These are phyloP conservation scores for Sus scrofa DNA, from an alignment of 2,113 vertebrate species.

Conservation along the genomic window DNA sequence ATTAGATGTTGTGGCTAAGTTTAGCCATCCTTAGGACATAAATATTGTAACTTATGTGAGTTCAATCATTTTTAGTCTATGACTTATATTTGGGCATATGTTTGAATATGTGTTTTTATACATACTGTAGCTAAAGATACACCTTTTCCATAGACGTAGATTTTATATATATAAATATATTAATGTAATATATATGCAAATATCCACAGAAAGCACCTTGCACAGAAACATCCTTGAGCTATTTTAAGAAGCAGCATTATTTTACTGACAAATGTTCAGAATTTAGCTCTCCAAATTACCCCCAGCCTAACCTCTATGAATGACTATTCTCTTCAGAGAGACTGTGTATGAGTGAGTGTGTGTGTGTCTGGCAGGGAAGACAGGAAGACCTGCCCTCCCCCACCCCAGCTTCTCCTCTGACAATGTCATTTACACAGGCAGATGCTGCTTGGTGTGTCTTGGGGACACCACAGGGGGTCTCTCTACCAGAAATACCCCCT, in stretches of 20 bases:
- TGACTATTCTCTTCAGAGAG: slow-evolving; percentile 23
- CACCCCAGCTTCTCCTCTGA: neutral
- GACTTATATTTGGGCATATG: slow-evolving; percentile 74
- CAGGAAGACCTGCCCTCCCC: neutral
- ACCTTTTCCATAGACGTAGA: slow-evolving; percentile 66
- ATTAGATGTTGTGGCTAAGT: slow-evolving; percentile 90
- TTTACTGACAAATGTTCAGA: slow-evolving; percentile 67
- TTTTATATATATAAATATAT: slow-evolving; percentile 46
- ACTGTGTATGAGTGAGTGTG: neutral
- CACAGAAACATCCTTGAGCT: slow-evolving; percentile 71
- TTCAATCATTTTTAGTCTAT: slow-evolving; percentile 82
- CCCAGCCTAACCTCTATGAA: slow-evolving; percentile 64
- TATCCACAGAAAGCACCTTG: slow-evolving; percentile 68
- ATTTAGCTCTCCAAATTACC: slow-evolving; percentile 60
- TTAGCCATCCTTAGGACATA: slow-evolving; percentile 87
- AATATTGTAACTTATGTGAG: slow-evolving; percentile 87
- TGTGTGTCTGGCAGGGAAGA: neutral
- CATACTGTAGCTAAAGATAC: slow-evolving; percentile 67
- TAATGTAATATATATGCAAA: slow-evolving; percentile 42
- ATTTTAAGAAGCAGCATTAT: slow-evolving; percentile 79
- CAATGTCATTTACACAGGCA: neutral
- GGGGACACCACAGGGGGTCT: neutral
- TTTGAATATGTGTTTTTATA: slow-evolving; percentile 69
- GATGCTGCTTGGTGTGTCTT: neutral
- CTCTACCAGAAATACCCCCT: neutral